These are phyloP conservation scores for Lordiphosa stackelbergi DNA, from an alignment of 1,140 invertebrate genomes.

Conservation along the genomic window DNA sequence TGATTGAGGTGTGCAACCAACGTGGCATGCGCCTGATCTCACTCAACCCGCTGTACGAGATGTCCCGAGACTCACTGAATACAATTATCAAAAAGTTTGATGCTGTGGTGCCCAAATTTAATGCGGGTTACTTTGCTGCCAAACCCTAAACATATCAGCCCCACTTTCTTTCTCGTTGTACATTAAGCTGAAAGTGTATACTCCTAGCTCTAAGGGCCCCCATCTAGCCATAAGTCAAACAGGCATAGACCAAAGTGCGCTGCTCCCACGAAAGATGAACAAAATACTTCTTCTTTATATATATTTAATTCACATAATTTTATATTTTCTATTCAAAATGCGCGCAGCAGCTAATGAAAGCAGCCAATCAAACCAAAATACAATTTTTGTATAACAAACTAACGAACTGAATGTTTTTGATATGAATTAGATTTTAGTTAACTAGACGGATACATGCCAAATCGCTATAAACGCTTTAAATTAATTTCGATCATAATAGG, in stretches of 20 bases:
- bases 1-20: slow-evolving; percentile 84
- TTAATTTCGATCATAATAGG: slow-evolving; percentile 18
- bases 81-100: slow-evolving; percentile 60
- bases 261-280: slow-evolving; percentile 29
- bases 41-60: slow-evolving; percentile 66
- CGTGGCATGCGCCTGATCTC: slow-evolving; percentile 75
- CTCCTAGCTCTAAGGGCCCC: slow-evolving; percentile 26
- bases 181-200: slow-evolving; percentile 34
- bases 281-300: slow-evolving; percentile 37
- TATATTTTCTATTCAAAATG: slow-evolving; percentile 39
- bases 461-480: neutral
- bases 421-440: slow-evolving; percentile 38
- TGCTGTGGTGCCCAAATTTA: slow-evolving; percentile 61
- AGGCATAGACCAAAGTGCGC: slow-evolving; percentile 38
- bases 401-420: slow-evolving; percentile 54
- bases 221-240: slow-evolving; percentile 5
- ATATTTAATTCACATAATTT: slow-evolving; percentile 29
- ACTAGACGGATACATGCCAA: slow-evolving; percentile 3
- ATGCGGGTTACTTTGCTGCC: slow-evolving; percentile 40
- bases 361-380: slow-evolving; percentile 23
- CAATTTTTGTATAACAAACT: slow-evolving; percentile 25
- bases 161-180: slow-evolving; percentile 10
- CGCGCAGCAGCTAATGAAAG: slow-evolving; percentile 5
- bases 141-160: slow-evolving; percentile 17
- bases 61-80: slow-evolving; percentile 63